A percentile compares a stretch with the other conserved stretches of the same genome.
Conservation (phyloP, 1,140 invertebrate genomes). For the Diorhabda sublineata region DNA sequence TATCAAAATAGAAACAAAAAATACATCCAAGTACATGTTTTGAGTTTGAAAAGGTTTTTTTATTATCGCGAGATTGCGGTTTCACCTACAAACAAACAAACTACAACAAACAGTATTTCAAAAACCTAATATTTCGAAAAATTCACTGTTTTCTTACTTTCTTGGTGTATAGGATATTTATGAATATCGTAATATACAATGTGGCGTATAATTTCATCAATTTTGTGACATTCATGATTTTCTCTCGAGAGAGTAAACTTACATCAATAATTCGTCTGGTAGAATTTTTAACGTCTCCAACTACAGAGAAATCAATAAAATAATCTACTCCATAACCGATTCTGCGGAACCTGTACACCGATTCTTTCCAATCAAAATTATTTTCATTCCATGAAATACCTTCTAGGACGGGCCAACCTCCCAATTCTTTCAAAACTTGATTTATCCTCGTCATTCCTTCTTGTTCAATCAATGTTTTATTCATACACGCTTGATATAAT, state of each 20-base stretch:
- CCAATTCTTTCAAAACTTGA: constrained; percentile 68
- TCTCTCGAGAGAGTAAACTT: constrained; percentile 47
- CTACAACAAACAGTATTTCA: no score
- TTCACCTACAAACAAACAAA: no score
- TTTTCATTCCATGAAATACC: constrained; percentile 69
- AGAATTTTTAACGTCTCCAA: constrained; percentile 87
- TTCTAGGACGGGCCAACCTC: constrained; percentile 87
- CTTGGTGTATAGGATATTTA: no score
- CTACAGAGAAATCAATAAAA: constrained; percentile 87
- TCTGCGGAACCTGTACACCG: constrained; percentile 73
- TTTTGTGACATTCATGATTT: no score
- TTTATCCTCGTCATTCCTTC: constrained; percentile 67
- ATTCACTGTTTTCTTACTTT: no score
- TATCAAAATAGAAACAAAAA: no score
- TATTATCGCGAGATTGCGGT: no score
- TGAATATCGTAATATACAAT: no score
- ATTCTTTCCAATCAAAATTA: constrained; percentile 69
- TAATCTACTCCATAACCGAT: constrained; percentile 85
- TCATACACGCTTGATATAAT: constrained; percentile 80
- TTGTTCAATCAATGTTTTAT: constrained; percentile 71
- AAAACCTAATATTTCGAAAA: no score
- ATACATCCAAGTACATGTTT: no score
- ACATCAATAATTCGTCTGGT: constrained; percentile 82
- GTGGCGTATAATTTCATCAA: no score
- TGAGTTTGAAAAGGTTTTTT: no score